Evolutionary conservation across 2,797 vertebrate genomes (phyloP), one percentile per base, ranked within the genome.

Genomic region (Lates japonicus): DNA sequence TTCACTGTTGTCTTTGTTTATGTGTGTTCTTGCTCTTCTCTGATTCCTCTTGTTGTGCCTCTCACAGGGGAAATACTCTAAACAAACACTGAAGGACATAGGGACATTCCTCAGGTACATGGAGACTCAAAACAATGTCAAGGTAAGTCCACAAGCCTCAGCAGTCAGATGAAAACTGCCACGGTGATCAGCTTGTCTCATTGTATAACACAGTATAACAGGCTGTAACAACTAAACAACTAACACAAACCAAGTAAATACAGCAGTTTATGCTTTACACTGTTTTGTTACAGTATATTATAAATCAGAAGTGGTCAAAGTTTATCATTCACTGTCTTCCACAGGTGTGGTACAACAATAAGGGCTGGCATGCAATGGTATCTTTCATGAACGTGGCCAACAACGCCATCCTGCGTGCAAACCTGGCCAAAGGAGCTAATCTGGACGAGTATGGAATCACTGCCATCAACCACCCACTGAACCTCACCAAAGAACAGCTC

Each of bases 341-440:
- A 12, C 71, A 99, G 98, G 98, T 99, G 37, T 99, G 98, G 98
- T 99, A 97, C 93, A 99, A 97, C 92, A 99, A 99, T 84, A 99
- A 99, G 87, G 98, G 98, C 80, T 99, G 98, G 98, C 98, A 99
- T 5, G 96, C 97, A 57, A 91, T 97, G 95, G 97, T 97, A 69
- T 95, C 95, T 72, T 99, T 98, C 82, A 96, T 99, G 93, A 99
- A 98, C 0, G 94, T 98, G 79, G 98, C 97, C 29, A 98, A 97
- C 92, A 98, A 97, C 0, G 97, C 96, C 76, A 94, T 99, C 88
- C 95, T 99, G 13, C 94, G 97, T 74, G 95, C 96, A 70, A 95
- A 96, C 85, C 91, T 99, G 76, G 95, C 82, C 11, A 85, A 90
- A 76, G 92, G 92, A 60, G 92, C 92, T 52, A 88, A 94, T 64